Evolutionary conservation across 2,797 vertebrate species (phyloP).

Genomic region (Tapirus indicus): DNA sequence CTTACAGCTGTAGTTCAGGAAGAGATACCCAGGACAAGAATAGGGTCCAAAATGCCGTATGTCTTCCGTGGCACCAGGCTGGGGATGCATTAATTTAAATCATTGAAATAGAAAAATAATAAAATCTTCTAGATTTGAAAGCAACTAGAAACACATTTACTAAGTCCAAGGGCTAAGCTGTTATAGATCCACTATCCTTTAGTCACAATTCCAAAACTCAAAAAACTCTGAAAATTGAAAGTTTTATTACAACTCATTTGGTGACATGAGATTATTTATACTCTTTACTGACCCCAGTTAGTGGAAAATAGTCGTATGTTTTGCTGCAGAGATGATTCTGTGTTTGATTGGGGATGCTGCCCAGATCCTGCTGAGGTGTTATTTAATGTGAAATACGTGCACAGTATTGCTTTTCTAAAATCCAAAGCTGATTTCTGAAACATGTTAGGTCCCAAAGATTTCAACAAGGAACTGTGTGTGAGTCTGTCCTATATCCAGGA

Average conservation of each 20-base stretch:
- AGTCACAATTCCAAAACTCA: not conserved
- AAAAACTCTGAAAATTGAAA: not conserved
- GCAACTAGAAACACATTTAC: not conserved
- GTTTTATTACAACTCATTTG: not conserved
- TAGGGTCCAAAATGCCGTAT: not conserved
- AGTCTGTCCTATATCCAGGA: not conserved
- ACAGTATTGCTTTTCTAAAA: not conserved
- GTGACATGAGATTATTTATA: not conserved
- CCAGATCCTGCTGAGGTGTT: not conserved
- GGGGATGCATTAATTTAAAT: not conserved
- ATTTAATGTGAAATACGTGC: not conserved
- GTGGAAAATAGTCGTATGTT: not conserved
- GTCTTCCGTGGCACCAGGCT: not conserved
- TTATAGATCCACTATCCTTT: not conserved
- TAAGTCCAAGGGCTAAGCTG: not conserved
- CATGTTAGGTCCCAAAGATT: not conserved
- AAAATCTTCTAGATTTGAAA: not conserved
- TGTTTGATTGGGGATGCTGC: not conserved
- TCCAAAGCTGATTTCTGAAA: slow-evolving; percentile 38
- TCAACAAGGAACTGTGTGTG: not conserved
- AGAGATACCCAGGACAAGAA: not conserved
- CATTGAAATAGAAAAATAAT: not conserved
- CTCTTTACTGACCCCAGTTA: not conserved
- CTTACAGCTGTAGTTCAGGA: not conserved
- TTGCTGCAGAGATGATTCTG: not conserved